Conservation (phyloP, 2,797 vertebrate species). For the Hypotaenidia philippensis region DNA sequence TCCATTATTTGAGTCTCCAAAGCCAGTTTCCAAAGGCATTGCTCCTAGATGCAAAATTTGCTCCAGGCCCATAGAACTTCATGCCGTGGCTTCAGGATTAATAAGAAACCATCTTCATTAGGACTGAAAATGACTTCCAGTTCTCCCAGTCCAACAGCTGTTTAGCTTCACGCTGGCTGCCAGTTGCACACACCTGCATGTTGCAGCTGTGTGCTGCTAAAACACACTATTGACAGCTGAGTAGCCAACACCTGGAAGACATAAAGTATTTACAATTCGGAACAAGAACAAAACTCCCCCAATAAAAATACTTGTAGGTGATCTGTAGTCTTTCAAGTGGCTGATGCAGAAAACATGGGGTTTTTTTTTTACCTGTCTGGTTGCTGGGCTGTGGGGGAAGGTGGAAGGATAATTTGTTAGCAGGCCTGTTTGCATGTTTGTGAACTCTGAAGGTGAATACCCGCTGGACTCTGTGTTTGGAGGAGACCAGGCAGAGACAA, state of each 20-base stretch:
- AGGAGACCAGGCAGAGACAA: neutral
- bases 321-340: constrained; percentile 45
- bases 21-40: rapidly evolving
- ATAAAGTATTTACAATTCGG: constrained; percentile 56
- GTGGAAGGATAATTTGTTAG: constrained; percentile 66
- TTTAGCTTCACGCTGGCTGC: neutral
- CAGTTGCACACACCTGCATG: constrained; percentile 9
- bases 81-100: neutral
- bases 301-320: constrained; percentile 58
- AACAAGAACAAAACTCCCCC: constrained; percentile 36
- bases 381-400: neutral
- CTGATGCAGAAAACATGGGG: neutral
- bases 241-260: constrained; percentile 74
- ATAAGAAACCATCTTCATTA: neutral
- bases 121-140: neutral
- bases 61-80: neutral
- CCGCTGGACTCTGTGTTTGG: neutral
- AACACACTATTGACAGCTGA: neutral
- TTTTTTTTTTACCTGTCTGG: neutral
- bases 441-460: neutral
- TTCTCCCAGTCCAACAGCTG: constrained; percentile 13
- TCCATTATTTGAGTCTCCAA: neutral
- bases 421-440: neutral
- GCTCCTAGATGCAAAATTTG: neutral
- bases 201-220: constrained; percentile 10